Conservation (phyloP, 2,797 vertebrate genomes). For the Poecilia velifera region DNA sequence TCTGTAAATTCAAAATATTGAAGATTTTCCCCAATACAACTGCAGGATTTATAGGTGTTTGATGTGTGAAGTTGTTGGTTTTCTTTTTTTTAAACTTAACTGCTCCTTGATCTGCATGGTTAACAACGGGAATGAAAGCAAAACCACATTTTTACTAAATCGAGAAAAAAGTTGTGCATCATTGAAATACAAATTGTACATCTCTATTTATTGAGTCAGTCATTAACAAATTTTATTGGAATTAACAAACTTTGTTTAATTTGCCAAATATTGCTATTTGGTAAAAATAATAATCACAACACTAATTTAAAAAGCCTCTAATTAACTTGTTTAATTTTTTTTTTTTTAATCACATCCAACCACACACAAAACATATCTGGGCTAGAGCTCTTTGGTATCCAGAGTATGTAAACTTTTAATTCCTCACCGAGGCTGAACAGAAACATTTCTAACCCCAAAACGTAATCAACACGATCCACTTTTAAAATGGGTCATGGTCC, state of each 20-base stretch:
- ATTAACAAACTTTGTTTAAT: background rate
- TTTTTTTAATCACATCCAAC: background rate
- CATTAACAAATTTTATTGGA: background rate
- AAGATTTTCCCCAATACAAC: background rate
- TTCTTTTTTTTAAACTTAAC: background rate
- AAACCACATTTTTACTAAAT: background rate
- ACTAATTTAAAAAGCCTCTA: background rate
- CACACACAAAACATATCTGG: background rate
- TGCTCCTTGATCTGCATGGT: background rate
- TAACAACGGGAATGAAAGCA: background rate
- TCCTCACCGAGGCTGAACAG: background rate
- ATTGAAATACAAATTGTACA: background rate
- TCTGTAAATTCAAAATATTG: background rate
- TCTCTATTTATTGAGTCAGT: background rate
- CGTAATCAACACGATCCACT: background rate
- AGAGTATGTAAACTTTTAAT: background rate
- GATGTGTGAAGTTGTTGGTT: background rate
- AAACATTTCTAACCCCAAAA: background rate
- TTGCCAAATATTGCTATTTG: background rate
- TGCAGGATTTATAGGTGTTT: background rate
- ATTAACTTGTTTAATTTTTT: background rate
- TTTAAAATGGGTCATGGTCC: background rate
- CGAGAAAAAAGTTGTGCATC: background rate
- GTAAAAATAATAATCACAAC: background rate
- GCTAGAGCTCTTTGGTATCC: background rate